Evolutionary conservation across 2,113 vertebrate species (phyloP).

Genomic region (Sus scrofa): T2T-Sscrofa CM000817.6:24341001-24341500

Average conservation of each 20-base stretch:
- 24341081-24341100: conserved; percentile 12
- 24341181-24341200: not conserved
- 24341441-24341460: not conserved
- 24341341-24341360: not conserved
- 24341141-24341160: not conserved
- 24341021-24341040: conserved; percentile 33
- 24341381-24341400: not conserved
- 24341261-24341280: conserved; percentile 30
- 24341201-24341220: conserved; percentile 18
- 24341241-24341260: conserved; percentile 7
- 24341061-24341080: not conserved
- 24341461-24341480: accelerated
- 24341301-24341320: not conserved
- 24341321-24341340: not conserved
- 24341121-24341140: not conserved
- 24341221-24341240: not conserved
- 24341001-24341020: not conserved
- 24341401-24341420: not conserved
- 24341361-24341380: not conserved
- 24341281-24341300: not conserved
- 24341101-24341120: not conserved
- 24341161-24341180: not conserved
- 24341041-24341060: not conserved
- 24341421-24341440: not conserved
- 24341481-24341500: not conserved